Evolutionary conservation across 2,888 invertebrate genomes (phyloP).

Genomic region (Cinara cedri): DNA sequence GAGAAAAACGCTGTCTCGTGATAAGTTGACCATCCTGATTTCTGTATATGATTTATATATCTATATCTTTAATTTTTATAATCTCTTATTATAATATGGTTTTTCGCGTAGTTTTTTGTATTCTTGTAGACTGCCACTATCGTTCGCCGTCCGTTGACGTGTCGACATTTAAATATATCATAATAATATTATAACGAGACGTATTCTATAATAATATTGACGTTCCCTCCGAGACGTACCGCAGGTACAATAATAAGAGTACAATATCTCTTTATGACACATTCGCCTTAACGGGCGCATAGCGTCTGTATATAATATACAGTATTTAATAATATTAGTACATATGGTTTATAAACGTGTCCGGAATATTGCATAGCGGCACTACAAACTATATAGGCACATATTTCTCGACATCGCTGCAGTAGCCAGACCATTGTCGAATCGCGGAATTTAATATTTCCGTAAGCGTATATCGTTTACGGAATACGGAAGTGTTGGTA

Average conservation of each 20-base stretch:
- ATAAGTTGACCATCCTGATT: too few relatives aligned
- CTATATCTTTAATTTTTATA: too few relatives aligned
- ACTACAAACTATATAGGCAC: background rate
- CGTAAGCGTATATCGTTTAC: background rate
- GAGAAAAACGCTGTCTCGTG: too few relatives aligned
- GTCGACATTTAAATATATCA: background rate
- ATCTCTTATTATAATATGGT: too few relatives aligned
- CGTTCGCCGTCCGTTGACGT: too few relatives aligned
- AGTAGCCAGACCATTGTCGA: conserved; percentile 2
- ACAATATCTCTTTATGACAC: background rate
- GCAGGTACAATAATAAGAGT: background rate
- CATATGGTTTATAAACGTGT: background rate
- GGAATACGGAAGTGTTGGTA: background rate
- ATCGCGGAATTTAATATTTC: conserved; percentile 42
- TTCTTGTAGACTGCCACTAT: too few relatives aligned
- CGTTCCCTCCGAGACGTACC: too few relatives aligned
- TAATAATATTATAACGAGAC: background rate
- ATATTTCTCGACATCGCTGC: background rate
- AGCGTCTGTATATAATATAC: too few relatives aligned
- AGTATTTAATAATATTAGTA: background rate
- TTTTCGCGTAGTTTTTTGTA: too few relatives aligned
- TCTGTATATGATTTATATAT: too few relatives aligned
- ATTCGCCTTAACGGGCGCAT: background rate
- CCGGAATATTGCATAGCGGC: background rate
- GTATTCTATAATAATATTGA: background rate